phyloP scores from a whole-genome alignment of 1,140 invertebrate genomes.

The Anagrus nilaparvatae region DNA sequence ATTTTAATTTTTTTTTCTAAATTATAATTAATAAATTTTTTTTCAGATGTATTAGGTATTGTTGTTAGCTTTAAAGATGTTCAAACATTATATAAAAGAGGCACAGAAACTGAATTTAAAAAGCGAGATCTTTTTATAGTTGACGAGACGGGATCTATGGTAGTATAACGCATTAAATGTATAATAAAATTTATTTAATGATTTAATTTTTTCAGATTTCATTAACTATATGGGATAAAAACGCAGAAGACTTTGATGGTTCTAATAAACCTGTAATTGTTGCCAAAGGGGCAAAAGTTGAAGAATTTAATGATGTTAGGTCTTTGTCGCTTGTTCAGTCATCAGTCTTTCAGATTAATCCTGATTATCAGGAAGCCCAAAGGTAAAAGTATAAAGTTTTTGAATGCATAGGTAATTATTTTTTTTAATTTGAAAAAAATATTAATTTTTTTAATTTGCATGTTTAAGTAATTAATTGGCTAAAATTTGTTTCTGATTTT shows the following conservation, averaged over 20 bases:
- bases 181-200: too few species aligned
- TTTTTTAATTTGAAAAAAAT: background rate
- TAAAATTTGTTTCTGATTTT: too few species aligned
- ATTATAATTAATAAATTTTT: constrained; percentile 19
- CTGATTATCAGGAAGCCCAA: constrained; percentile 79
- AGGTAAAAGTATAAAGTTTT: constrained; percentile 20
- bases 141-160: constrained; percentile 69
- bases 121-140: constrained; percentile 84
- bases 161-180: constrained; percentile 48
- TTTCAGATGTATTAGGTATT: constrained; percentile 82
- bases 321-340: constrained; percentile 48
- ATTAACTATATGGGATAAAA: constrained; percentile 51
- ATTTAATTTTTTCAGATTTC: too few species aligned
- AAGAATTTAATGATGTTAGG: constrained; percentile 64
- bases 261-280: constrained; percentile 67
- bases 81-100: constrained; percentile 57
- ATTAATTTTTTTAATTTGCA: constrained; percentile 1
- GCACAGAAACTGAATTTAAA: constrained; percentile 69
- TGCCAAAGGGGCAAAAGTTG: constrained; percentile 63
- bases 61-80: constrained; percentile 67
- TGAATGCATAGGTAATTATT: background rate
- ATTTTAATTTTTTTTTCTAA: background rate
- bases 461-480: too few species aligned
- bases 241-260: constrained; percentile 77
- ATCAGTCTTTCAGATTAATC: constrained; percentile 65